Percentiles rank a stretch among this genome's conserved stretches.
These are phyloP conservation scores for Tanytarsus gracilentus DNA, from an alignment of 2,888 invertebrate genomes.

Conservation along the genomic window DNA sequence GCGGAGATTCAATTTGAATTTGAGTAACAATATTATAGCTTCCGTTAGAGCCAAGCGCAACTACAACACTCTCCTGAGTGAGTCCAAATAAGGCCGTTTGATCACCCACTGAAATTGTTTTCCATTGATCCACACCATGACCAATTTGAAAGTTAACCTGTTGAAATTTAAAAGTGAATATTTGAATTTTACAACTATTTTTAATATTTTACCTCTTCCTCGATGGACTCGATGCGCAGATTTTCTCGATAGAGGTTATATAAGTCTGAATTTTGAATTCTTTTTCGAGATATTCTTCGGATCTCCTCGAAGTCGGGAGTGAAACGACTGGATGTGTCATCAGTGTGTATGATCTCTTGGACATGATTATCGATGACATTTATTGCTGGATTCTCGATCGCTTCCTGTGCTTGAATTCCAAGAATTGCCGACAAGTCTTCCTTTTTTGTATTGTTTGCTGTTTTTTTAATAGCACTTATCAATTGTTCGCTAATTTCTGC, in stretches of 20 bases:
- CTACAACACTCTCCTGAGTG: slow-evolving; percentile 33
- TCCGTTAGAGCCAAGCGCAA: slow-evolving; percentile 32
- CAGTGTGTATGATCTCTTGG: background rate
- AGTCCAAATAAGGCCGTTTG: slow-evolving; percentile 36
- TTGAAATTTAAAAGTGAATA: no score
- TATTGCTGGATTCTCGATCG: background rate
- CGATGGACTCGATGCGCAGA: slow-evolving; percentile 36
- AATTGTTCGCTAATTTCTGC: background rate
- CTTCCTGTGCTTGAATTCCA: background rate
- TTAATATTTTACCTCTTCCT: slow-evolving; percentile 37
- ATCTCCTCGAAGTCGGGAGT: slow-evolving; percentile 9
- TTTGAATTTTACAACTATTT: no score
- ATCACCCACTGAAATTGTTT: slow-evolving; percentile 34
- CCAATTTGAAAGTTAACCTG: slow-evolving; percentile 19
- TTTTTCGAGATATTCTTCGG: background rate
- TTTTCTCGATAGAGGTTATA: slow-evolving; percentile 34
- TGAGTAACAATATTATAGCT: slow-evolving; percentile 9
- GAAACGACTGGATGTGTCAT: background rate
- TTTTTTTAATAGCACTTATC: background rate
- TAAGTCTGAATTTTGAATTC: background rate
- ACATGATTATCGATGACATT: slow-evolving; percentile 13
- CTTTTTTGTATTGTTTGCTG: background rate
- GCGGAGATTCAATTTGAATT: background rate
- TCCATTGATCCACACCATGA: slow-evolving; percentile 19
- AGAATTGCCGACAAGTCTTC: background rate